phyloP scores from a whole-genome alignment of 2,797 vertebrate genomes.

The Malurus leucopterus region DNA sequence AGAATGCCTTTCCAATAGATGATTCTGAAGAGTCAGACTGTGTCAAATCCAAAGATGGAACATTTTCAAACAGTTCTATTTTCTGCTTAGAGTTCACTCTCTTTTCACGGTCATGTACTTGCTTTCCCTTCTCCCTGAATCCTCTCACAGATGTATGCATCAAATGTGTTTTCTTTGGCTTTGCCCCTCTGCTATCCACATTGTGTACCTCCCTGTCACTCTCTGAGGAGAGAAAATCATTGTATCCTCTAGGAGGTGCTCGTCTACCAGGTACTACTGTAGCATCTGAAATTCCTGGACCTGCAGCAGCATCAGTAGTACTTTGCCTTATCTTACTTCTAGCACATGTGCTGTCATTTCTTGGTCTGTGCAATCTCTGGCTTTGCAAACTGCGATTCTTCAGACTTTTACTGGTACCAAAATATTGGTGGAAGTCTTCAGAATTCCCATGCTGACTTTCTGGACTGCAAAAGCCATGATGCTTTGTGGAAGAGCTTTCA shows the following conservation, averaged over 20 bases:
- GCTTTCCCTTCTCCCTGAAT: slow-evolving; percentile 72
- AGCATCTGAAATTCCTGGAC: slow-evolving; percentile 39
- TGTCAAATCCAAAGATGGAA: slow-evolving; percentile 54
- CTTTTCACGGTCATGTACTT: slow-evolving; percentile 63
- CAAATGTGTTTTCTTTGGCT: slow-evolving; percentile 78
- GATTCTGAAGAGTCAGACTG: slow-evolving; percentile 70
- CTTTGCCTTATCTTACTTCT: slow-evolving; percentile 63
- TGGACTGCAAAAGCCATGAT: slow-evolving; percentile 53
- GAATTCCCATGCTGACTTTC: slow-evolving; percentile 67
- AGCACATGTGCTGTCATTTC: slow-evolving; percentile 63
- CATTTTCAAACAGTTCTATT: slow-evolving; percentile 57
- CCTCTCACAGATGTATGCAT: slow-evolving; percentile 75
- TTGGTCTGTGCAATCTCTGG: slow-evolving; percentile 78
- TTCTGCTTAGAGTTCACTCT: slow-evolving; percentile 70
- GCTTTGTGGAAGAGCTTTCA: slow-evolving; percentile 62
- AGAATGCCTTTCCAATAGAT: slow-evolving; percentile 60
- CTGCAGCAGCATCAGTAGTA: slow-evolving; percentile 43
- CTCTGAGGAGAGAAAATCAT: slow-evolving; percentile 67
- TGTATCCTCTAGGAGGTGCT: slow-evolving; percentile 64
- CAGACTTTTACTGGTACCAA: slow-evolving; percentile 53
- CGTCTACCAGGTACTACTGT: slow-evolving; percentile 67
- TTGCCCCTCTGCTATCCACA: slow-evolving; percentile 76
- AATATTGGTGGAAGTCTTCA: slow-evolving; percentile 62
- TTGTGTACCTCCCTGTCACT: slow-evolving; percentile 68
- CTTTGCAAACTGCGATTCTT: slow-evolving; percentile 69